Conservation (phyloP, 2,113 vertebrate species). For the Cryptomyrus ogoouensis region DNA sequence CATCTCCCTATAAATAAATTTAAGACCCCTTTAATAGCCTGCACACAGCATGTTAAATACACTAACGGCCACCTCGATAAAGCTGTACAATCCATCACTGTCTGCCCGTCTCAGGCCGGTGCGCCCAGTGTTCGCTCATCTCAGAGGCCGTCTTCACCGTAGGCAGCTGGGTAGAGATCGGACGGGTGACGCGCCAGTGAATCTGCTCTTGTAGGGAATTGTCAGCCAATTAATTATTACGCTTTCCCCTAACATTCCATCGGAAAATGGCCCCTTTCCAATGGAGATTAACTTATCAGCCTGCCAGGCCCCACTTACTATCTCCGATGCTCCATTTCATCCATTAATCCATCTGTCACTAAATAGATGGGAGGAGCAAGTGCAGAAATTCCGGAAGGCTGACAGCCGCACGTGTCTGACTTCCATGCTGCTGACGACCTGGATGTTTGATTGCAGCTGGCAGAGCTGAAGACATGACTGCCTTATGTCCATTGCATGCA, state of each 20-base stretch:
- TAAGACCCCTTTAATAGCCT: not conserved
- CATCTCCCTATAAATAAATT: not conserved
- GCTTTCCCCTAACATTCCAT: not conserved
- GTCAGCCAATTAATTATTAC: slow-evolving; percentile 11
- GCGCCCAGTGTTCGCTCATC: not conserved
- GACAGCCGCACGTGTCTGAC: not conserved
- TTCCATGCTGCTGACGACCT: not conserved
- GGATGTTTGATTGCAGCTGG: not conserved
- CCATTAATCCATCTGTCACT: slow-evolving; percentile 5
- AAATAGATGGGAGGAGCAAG: slow-evolving; percentile 2
- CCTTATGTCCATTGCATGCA: not conserved
- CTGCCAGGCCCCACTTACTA: not conserved
- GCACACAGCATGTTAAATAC: not conserved
- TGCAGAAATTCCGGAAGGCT: not conserved
- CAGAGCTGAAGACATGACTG: not conserved
- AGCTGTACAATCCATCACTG: slow-evolving; percentile 1
- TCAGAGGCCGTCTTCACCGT: not conserved
- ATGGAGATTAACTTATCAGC: slow-evolving; percentile 6
- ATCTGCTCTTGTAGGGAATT: slow-evolving; percentile 2
- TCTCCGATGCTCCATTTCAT: slow-evolving; percentile 2
- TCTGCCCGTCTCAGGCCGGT: not conserved
- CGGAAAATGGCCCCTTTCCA: slow-evolving; percentile 7
- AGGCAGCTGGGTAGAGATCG: not conserved
- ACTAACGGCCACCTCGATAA: not conserved
- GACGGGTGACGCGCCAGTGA: not conserved